Evolutionary conservation across 2,113 vertebrate species (phyloP).

Genomic region (Silurus glanis): DNA sequence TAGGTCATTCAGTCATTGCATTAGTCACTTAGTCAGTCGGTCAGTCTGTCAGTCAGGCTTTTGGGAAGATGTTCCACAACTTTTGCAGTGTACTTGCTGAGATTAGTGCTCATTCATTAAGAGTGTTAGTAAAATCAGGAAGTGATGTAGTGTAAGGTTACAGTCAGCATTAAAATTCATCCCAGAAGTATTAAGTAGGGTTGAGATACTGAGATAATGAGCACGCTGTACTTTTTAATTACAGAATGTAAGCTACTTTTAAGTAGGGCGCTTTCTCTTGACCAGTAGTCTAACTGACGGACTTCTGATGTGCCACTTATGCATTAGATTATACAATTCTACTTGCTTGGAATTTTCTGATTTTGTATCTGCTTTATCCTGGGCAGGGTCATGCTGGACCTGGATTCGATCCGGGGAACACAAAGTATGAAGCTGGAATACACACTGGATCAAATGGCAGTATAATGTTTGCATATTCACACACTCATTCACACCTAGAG

Average conservation of each 20-base stretch:
- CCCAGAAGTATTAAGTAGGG: too few relatives aligned
- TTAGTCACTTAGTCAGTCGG: not conserved
- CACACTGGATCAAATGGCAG: not conserved
- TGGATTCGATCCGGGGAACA: not conserved
- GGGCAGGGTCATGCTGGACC: not conserved
- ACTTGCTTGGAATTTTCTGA: not conserved
- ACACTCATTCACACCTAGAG: not conserved
- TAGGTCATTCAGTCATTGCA: not conserved
- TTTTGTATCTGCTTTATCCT: not conserved
- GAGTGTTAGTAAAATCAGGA: too few relatives aligned
- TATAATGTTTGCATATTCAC: not conserved
- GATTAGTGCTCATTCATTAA: too few relatives aligned
- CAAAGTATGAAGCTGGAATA: not conserved
- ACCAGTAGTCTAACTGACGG: not conserved
- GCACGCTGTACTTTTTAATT: not conserved
- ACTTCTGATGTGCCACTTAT: not conserved
- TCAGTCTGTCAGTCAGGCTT: not conserved
- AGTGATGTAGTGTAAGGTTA: too few relatives aligned
- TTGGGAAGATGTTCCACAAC: too few relatives aligned
- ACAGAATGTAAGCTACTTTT: not conserved
- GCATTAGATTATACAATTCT: not conserved
- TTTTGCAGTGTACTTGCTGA: too few relatives aligned
- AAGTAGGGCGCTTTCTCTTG: not conserved
- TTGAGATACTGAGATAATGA: not conserved
- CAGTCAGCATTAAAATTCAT: not conserved